A percentile compares a stretch with the other conserved stretches of the same genome.
These are phyloP conservation scores for Blennius ocellaris DNA, from an alignment of 2,113 vertebrate species.

Conservation along the genomic window DNA sequence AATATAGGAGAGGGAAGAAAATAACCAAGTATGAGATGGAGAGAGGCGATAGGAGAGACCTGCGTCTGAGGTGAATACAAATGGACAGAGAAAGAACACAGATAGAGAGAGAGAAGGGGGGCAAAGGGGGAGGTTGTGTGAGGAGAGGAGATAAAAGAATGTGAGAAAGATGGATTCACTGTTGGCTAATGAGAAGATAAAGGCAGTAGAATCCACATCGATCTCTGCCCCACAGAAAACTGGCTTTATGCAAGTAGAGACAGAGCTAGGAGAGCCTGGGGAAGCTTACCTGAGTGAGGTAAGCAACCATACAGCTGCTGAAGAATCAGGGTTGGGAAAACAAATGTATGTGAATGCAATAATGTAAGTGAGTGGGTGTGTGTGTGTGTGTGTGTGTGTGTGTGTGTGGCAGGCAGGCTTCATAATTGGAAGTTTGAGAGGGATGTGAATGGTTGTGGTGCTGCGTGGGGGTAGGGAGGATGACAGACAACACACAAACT, in stretches of 20 bases:
- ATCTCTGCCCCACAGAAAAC: slow-evolving; percentile 71
- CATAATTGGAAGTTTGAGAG: slow-evolving; percentile 43
- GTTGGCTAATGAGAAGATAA: slow-evolving; percentile 79
- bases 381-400: slow-evolving; percentile 4
- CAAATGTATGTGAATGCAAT: no score
- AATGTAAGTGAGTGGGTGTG: not conserved
- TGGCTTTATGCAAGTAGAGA: slow-evolving; percentile 57
- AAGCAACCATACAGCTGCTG: slow-evolving; percentile 41
- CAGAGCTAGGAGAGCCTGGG: slow-evolving; percentile 24
- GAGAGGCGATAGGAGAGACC: slow-evolving; percentile 69
- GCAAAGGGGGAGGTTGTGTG: slow-evolving; percentile 44
- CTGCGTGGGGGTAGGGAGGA: slow-evolving; percentile 17
- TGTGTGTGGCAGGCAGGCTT: slow-evolving; percentile 18
- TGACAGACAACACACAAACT: slow-evolving; percentile 9
- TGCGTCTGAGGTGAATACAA: slow-evolving; percentile 80
- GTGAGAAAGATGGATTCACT: slow-evolving; percentile 78
- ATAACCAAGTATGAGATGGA: slow-evolving; percentile 76
- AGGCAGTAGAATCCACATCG: slow-evolving; percentile 74
- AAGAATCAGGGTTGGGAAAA: slow-evolving; percentile 18
- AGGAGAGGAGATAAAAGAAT: slow-evolving; percentile 74
- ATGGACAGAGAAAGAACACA: slow-evolving; percentile 66
- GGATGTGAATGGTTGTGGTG: slow-evolving; percentile 25
- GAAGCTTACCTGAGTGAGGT: slow-evolving; percentile 67
- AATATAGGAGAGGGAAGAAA: slow-evolving; percentile 68
- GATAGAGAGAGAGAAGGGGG: slow-evolving; percentile 30